Evolutionary conservation across 2,113 vertebrate genomes (phyloP).

Genomic region (Setophaga kirtlandii): DNA sequence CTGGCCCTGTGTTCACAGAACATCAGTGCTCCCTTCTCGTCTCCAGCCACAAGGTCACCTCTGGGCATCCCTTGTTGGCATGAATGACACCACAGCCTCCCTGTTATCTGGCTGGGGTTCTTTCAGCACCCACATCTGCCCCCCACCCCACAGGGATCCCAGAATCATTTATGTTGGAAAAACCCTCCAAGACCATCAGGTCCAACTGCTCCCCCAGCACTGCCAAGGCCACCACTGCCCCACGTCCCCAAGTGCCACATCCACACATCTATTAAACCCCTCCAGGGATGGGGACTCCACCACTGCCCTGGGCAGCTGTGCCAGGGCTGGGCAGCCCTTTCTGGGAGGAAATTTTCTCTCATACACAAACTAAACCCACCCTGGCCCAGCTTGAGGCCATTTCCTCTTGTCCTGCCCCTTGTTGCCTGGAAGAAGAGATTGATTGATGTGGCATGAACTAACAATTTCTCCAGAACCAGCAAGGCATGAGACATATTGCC

Average conservation of each 20-base stretch:
- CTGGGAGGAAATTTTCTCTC: neutral
- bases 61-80: neutral
- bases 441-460: neutral
- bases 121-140: neutral
- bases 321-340: neutral
- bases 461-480: neutral
- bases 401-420: neutral
- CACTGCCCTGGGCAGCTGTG: neutral
- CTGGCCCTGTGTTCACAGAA: neutral
- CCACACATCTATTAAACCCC: neutral
- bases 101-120: neutral
- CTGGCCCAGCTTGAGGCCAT: neutral
- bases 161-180: neutral
- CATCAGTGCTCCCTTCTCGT: neutral
- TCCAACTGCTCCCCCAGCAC: neutral
- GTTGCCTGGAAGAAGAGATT: neutral
- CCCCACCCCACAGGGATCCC: neutral
- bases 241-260: neutral
- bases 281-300: neutral
- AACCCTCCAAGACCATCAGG: neutral
- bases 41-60: neutral
- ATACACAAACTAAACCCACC: neutral
- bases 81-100: fast-evolving
- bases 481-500: neutral
- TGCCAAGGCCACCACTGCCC: neutral